Evolutionary conservation across 1,140 invertebrate genomes (phyloP).

Genomic region (Ectropis grisescens): DNA sequence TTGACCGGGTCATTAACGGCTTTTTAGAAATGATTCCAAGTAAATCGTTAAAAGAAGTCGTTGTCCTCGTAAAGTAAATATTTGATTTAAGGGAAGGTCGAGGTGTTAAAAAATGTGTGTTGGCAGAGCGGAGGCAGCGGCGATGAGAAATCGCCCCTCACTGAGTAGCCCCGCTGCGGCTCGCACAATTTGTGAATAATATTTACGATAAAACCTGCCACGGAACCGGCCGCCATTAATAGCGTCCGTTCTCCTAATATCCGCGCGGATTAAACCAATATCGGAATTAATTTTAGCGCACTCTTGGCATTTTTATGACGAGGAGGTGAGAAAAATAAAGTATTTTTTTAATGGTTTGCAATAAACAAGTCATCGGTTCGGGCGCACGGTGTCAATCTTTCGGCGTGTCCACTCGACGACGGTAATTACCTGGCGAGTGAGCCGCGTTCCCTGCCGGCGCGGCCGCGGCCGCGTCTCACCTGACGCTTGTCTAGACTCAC

Average conservation of each 20-base stretch:
- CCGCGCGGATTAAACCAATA: conserved; percentile 22
- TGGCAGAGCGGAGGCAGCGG: conserved; percentile 47
- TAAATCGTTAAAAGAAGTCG: conserved; percentile 14
- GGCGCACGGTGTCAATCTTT: conserved; percentile 50
- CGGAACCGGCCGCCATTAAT: conserved; percentile 43
- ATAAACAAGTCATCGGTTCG: conserved; percentile 27
- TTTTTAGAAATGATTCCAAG: too few species aligned
- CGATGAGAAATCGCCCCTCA: conserved; percentile 64
- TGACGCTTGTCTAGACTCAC: too few species aligned
- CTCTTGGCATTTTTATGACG: conserved; percentile 16
- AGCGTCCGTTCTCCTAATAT: conserved; percentile 21
- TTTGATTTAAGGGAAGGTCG: conserved; percentile 49
- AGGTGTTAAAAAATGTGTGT: conserved; percentile 69
- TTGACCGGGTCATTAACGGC: too few species aligned
- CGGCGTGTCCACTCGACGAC: conserved; percentile 34
- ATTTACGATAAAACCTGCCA: conserved; percentile 55
- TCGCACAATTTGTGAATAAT: conserved; percentile 55
- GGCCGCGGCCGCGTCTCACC: conserved; percentile 3
- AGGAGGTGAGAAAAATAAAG: conserved; percentile 13
- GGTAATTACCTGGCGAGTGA: conserved; percentile 59
- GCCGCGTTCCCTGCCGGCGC: conserved; percentile 22
- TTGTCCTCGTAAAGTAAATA: conserved; percentile 49
- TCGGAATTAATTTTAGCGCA: conserved; percentile 16
- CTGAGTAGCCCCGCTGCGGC: conserved; percentile 55
- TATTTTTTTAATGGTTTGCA: conserved; percentile 18